A percentile compares a stretch with the other conserved stretches of the same genome.
These are phyloP conservation scores for Morphnarchus princeps DNA, from an alignment of 2,113 vertebrate species.

Conservation along the genomic window DNA sequence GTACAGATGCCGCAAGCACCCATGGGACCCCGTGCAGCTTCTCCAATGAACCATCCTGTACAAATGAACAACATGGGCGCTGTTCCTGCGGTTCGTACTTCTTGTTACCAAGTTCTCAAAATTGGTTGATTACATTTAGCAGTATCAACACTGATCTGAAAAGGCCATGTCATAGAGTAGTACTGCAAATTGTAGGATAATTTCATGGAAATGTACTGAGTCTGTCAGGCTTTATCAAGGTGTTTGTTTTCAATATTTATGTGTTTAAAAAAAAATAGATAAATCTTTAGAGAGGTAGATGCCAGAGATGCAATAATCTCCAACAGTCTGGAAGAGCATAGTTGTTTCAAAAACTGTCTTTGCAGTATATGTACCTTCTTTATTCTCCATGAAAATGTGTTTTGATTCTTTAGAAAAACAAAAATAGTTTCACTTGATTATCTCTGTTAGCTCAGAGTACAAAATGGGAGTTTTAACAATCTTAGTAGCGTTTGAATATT, in stretches of 20 bases:
- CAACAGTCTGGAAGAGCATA: not conserved
- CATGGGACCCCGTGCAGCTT: constrained; percentile 86
- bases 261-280: too few species aligned
- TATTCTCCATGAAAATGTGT: not conserved
- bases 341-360: not conserved
- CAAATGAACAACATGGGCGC: constrained; percentile 91
- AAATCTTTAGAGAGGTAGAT: not conserved
- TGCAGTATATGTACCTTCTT: not conserved
- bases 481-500: not conserved
- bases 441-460: not conserved
- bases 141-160: not conserved
- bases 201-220: rapidly evolving
- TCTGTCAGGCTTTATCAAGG: not conserved
- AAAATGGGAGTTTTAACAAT: not conserved
- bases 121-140: not conserved
- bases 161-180: not conserved
- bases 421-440: not conserved
- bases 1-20: constrained; percentile 89
- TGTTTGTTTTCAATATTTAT: not conserved
- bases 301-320: not conserved
- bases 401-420: not conserved
- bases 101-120: not conserved
- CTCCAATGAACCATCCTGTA: constrained; percentile 91
- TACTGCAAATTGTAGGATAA: not conserved
- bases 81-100: constrained; percentile 82